Percentiles rank a stretch among this genome's conserved stretches.
Conservation (phyloP, 2,797 vertebrate species). For the Diplodus sargus region DNA sequence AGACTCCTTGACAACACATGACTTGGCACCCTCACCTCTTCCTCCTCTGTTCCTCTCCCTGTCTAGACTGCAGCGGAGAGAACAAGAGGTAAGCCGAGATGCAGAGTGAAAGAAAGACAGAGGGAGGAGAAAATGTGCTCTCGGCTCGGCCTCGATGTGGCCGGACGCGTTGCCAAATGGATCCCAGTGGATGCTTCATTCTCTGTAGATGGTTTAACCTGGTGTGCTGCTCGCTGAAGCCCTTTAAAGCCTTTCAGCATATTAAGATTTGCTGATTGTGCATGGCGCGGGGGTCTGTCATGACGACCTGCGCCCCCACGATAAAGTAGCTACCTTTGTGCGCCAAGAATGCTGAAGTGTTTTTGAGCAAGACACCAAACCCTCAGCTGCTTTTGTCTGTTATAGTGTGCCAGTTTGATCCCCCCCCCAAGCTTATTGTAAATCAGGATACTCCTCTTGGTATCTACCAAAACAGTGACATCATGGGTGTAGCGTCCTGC, state of each 20-base stretch:
- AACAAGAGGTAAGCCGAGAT: slow-evolving; percentile 60
- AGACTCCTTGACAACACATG: slow-evolving; percentile 53
- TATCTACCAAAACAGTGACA: not conserved
- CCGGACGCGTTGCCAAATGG: slow-evolving; percentile 53
- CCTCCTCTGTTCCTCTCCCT: slow-evolving; percentile 53
- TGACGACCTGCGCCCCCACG: slow-evolving; percentile 9
- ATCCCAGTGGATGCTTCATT: slow-evolving; percentile 67
- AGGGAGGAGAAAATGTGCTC: slow-evolving; percentile 47
- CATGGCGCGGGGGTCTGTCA: slow-evolving; percentile 12
- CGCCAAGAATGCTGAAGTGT: slow-evolving; percentile 8
- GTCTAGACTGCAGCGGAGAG: slow-evolving; percentile 69
- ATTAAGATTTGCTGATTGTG: slow-evolving; percentile 55
- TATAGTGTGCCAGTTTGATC: not conserved
- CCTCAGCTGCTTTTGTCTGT: slow-evolving; percentile 1
- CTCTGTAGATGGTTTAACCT: slow-evolving; percentile 70
- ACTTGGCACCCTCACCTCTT: slow-evolving; percentile 54
- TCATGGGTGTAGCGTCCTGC: not conserved
- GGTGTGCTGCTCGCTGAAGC: slow-evolving; percentile 58
- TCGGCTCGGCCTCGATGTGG: slow-evolving; percentile 55
- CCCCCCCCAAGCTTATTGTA: not conserved
- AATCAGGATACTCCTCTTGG: not conserved
- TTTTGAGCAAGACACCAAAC: slow-evolving; percentile 31
- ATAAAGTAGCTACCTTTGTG: not conserved
- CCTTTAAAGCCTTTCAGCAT: slow-evolving; percentile 57
- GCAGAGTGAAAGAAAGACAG: slow-evolving; percentile 50